Conservation (phyloP, 2,113 vertebrate species). For the Rhagologus leucostigma region DNA sequence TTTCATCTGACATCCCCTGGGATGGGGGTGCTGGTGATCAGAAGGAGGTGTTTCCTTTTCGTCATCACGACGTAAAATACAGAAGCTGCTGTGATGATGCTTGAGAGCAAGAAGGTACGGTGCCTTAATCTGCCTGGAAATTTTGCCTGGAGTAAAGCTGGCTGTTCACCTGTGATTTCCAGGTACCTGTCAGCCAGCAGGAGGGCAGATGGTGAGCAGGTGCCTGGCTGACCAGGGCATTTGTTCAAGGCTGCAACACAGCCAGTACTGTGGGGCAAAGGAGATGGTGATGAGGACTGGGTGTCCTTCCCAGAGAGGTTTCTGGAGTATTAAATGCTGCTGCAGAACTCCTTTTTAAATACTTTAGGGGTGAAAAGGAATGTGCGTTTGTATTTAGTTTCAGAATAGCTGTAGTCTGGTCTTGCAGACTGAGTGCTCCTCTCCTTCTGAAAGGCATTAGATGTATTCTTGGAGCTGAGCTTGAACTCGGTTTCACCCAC, state of each 20-base stretch:
- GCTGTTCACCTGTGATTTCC: background rate
- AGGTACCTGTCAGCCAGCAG: background rate
- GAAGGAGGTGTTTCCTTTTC: background rate
- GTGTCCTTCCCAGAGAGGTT: background rate
- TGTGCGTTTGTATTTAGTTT: background rate
- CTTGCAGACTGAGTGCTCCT: background rate
- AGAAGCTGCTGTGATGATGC: background rate
- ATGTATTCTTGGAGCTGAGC: background rate
- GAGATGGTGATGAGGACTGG: background rate
- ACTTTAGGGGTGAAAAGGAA: background rate
- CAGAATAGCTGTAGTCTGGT: background rate
- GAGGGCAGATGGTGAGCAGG: background rate
- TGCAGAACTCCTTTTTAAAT: background rate
- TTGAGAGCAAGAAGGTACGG: fast-evolving
- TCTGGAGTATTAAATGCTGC: background rate
- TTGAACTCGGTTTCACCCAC: background rate
- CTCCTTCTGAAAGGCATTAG: background rate
- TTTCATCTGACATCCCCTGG: background rate
- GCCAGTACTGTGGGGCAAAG: fast-evolving
- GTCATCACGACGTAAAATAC: fast-evolving
- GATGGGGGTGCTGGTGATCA: background rate
- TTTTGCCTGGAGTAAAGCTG: background rate
- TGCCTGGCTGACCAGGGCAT: fast-evolving
- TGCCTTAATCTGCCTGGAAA: background rate
- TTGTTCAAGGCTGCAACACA: background rate